Evolutionary conservation across 2,888 invertebrate genomes (phyloP).

Genomic region (Matsumyia berberina): DNA sequence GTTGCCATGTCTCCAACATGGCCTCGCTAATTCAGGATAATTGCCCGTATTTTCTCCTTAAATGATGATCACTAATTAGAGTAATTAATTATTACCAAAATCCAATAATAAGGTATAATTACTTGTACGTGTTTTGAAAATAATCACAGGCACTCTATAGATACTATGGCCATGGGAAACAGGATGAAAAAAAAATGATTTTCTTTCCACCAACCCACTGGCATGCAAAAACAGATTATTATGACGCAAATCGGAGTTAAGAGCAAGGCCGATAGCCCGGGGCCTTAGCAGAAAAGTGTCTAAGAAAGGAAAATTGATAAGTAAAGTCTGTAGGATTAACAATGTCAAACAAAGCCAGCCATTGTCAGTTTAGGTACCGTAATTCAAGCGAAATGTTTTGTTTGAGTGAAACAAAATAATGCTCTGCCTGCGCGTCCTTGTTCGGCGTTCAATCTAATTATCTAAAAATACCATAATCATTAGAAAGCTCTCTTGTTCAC

Average conservation of each 20-base stretch:
- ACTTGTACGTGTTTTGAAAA: not conserved
- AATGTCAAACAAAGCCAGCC: too few relatives aligned
- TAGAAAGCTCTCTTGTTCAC: not conserved
- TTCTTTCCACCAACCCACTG: too few relatives aligned
- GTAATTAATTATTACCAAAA: conserved; percentile 6
- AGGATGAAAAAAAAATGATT: too few relatives aligned
- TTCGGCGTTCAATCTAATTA: conserved; percentile 4
- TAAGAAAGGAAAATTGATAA: too few relatives aligned
- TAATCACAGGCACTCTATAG: conserved; percentile 10
- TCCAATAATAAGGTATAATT: not conserved
- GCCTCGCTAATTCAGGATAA: too few relatives aligned
- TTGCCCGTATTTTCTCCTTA: not conserved
- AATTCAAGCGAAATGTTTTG: not conserved
- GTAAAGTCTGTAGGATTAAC: too few relatives aligned
- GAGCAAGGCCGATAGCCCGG: too few relatives aligned
- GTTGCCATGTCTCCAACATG: too few relatives aligned
- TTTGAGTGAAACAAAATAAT: not conserved
- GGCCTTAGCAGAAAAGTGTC: too few relatives aligned
- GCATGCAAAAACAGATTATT: too few relatives aligned
- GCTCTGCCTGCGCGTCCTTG: not conserved
- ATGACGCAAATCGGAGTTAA: too few relatives aligned
- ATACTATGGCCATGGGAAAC: too few relatives aligned
- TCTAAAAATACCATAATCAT: not conserved
- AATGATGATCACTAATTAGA: not conserved
- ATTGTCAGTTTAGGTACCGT: not conserved